Percentiles rank a stretch among this genome's conserved stretches.
Evolutionary conservation across 2,113 vertebrate species (phyloP).

Genomic region (Lates calcarifer): DNA sequence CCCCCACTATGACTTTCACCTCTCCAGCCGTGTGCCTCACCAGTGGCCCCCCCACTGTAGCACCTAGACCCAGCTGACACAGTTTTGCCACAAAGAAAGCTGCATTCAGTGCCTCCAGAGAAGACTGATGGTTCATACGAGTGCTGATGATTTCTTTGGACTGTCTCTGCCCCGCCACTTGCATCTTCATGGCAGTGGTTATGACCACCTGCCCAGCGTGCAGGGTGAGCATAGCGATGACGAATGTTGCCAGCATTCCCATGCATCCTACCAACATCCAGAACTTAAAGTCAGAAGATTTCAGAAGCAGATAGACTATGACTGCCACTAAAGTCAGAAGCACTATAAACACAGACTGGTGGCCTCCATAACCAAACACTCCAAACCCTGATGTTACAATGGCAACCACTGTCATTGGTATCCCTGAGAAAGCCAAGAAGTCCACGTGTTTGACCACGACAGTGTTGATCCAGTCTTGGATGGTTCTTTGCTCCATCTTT

Average conservation of each 20-base stretch:
- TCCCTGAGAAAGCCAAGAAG: slow-evolving; percentile 77
- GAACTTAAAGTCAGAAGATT: slow-evolving; percentile 70
- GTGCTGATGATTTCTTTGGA: slow-evolving; percentile 50
- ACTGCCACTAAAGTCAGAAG: slow-evolving; percentile 65
- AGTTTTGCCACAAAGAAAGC: slow-evolving; percentile 76
- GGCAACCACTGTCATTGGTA: slow-evolving; percentile 77
- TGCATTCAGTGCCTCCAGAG: slow-evolving; percentile 74
- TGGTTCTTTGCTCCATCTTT: slow-evolving; percentile 57
- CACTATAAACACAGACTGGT: slow-evolving; percentile 72
- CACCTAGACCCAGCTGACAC: slow-evolving; percentile 78
- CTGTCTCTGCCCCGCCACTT: slow-evolving; percentile 15
- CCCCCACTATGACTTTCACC: slow-evolving; percentile 66
- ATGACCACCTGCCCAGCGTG: slow-evolving; percentile 75
- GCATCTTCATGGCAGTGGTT: slow-evolving; percentile 53
- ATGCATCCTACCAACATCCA: slow-evolving; percentile 81
- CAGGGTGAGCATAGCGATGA: slow-evolving; percentile 78
- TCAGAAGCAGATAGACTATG: slow-evolving; percentile 68
- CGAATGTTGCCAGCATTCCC: slow-evolving; percentile 77
- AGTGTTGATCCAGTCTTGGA: slow-evolving; percentile 69
- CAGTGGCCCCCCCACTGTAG: slow-evolving; percentile 72
- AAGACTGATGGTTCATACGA: slow-evolving; percentile 62
- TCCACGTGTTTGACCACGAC: slow-evolving; percentile 75
- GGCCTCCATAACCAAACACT: slow-evolving; percentile 73
- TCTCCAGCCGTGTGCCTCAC: slow-evolving; percentile 56
- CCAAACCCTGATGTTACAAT: slow-evolving; percentile 75